Conservation (phyloP, 1,140 invertebrate species). For the Formica selysi region DNA sequence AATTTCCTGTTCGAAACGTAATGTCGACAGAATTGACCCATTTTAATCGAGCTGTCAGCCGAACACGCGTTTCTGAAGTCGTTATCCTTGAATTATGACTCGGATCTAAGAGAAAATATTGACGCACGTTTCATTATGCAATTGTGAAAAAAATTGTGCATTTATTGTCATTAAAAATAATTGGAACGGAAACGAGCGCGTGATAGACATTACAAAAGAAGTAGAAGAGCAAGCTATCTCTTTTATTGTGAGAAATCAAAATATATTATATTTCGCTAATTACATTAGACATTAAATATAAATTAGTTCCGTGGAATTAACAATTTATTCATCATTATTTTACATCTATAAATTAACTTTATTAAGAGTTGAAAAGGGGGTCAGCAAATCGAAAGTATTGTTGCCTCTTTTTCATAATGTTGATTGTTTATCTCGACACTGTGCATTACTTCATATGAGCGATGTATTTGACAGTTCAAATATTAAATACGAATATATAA, state of each 20-base stretch:
- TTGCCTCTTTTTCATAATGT: too few species aligned
- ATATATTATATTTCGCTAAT: background rate
- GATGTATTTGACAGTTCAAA: too few species aligned
- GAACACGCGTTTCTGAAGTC: constrained; percentile 35
- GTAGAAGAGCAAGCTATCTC: background rate
- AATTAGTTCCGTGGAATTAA: constrained; percentile 6
- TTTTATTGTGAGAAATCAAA: constrained; percentile 2
- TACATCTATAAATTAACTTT: constrained; percentile 1
- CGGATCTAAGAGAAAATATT: constrained; percentile 55
- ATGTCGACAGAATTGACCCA: constrained; percentile 68
- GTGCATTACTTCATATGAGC: too few species aligned
- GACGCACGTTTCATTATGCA: constrained; percentile 64
- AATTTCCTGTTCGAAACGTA: constrained; percentile 69
- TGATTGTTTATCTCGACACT: too few species aligned
- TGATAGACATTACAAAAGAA: background rate
- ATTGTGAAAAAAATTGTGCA: constrained; percentile 21
- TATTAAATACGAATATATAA: too few species aligned
- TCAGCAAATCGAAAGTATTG: background rate
- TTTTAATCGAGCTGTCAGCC: constrained; percentile 45
- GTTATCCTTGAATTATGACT: constrained; percentile 65
- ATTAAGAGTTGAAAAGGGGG: background rate
- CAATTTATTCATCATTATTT: background rate
- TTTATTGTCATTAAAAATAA: constrained; percentile 22
- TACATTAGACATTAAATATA: background rate
- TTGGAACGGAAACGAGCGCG: constrained; percentile 32